Percentiles rank a stretch among this genome's conserved stretches.
These are phyloP conservation scores for Ceratosolen fusciceps DNA, from an alignment of 1,140 invertebrate species.

Conservation along the genomic window DNA sequence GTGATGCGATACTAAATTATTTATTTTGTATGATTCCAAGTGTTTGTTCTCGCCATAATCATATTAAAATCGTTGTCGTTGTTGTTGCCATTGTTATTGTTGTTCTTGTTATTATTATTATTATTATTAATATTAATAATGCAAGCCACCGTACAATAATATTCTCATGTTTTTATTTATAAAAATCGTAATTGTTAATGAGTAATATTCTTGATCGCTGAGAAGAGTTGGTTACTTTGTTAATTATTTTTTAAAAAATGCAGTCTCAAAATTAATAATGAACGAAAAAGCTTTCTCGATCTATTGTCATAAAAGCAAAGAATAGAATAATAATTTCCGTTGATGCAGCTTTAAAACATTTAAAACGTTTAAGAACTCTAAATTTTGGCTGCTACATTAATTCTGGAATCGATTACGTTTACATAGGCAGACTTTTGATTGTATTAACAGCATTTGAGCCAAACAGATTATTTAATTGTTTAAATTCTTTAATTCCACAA, in stretches of 20 bases:
- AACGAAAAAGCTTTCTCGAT: not conserved
- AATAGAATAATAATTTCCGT: conserved; percentile 29
- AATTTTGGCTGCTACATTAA: conserved; percentile 26
- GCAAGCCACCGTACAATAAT: no score
- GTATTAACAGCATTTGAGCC: not conserved
- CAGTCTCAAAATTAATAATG: conserved; percentile 17
- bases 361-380: no score
- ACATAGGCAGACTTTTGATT: not conserved
- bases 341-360: not conserved
- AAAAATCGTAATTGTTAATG: no score
- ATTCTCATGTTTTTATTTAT: no score
- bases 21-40: not conserved
- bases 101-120: no score
- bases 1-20: not conserved
- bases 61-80: not conserved
- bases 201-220: no score
- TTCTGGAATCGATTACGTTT: conserved; percentile 17
- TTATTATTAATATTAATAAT: no score
- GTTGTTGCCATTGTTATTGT: no score
- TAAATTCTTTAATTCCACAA: not conserved
- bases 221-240: no score
- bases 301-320: conserved; percentile 3
- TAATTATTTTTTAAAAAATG: no score
- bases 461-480: no score
- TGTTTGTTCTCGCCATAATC: not conserved